Evolutionary conservation across 2,888 invertebrate species (phyloP), one percentile per base, ranked within the genome.

Genomic region (Serrognathus titanus): DNA sequence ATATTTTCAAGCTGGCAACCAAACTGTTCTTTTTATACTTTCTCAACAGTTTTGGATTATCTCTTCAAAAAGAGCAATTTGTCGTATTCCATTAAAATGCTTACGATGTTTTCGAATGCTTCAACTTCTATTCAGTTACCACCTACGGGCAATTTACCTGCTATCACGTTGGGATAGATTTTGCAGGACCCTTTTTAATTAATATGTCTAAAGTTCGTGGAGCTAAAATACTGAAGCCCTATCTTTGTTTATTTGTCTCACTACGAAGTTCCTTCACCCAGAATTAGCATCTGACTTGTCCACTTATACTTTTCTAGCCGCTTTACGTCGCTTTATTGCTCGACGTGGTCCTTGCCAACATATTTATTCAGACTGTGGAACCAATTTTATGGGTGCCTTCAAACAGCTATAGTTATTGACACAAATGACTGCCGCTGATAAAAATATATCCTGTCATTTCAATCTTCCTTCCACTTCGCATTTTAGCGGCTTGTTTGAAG

Each of bases 231-330:
- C 43, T 40, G 5, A 66, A 66, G 46, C 49, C 56, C 1, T 67
- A 62, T 31, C 43, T 63, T 13, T 60, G 56, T 45, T 13, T 66
- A 7, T 66, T 66, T 54, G n/a, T n/a, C n/a, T n/a, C n/a, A n/a
- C n/a, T n/a, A n/a, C n/a, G n/a, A n/a, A n/a, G n/a, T n/a, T n/a
- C n/a, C n/a, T n/a, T n/a, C n/a, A n/a, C n/a, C n/a, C n/a, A n/a
- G n/a, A n/a, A n/a, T n/a, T n/a, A n/a, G n/a, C n/a, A n/a, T n/a
- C n/a, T n/a, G n/a, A n/a, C n/a, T n/a, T n/a, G n/a, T n/a, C n/a
- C n/a, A n/a, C n/a, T n/a, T n/a, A n/a, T n/a, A n/a, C n/a, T n/a
- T n/a, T n/a, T n/a, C n/a, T n/a, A n/a, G n/a, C n/a, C n/a, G n/a
- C n/a, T n/a, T n/a, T n/a, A n/a, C n/a, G n/a, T n/a, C n/a, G n/a